phyloP scores from a whole-genome alignment of 2,888 invertebrate species.

The Nemoura dubitans region DNA sequence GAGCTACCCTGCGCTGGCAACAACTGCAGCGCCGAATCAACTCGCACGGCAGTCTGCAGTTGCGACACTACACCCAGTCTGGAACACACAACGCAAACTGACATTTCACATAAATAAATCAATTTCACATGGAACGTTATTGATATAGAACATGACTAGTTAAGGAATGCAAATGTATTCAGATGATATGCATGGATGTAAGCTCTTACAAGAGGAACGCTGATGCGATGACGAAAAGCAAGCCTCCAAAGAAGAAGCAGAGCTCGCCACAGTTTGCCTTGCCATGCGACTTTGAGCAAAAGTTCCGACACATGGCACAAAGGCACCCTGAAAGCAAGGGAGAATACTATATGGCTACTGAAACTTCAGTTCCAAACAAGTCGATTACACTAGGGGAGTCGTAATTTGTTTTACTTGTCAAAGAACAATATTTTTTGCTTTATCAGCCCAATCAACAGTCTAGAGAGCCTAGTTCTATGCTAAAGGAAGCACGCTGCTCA shows the following conservation, averaged over 20 bases:
- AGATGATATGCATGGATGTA: too few relatives aligned
- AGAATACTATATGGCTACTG: too few relatives aligned
- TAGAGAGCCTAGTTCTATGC: too few relatives aligned
- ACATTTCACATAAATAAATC: too few relatives aligned
- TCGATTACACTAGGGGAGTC: too few relatives aligned
- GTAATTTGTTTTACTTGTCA: too few relatives aligned
- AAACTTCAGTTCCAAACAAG: too few relatives aligned
- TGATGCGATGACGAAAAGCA: background rate
- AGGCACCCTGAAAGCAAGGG: background rate
- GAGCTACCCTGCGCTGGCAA: background rate
- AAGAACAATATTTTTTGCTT: too few relatives aligned
- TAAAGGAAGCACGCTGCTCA: background rate
- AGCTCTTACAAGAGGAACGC: background rate
- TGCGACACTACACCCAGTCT: background rate
- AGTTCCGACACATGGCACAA: background rate
- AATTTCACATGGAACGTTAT: too few relatives aligned
- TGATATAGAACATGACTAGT: too few relatives aligned
- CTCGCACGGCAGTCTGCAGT: background rate
- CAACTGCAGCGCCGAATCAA: background rate
- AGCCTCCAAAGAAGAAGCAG: background rate
- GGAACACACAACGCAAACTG: background rate
- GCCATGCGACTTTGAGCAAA: background rate
- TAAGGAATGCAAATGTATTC: too few relatives aligned
- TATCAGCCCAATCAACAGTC: too few relatives aligned
- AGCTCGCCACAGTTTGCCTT: background rate